Evolutionary conservation across 2,113 vertebrate genomes (phyloP).

Genomic region (Sander lucioperca): DNA sequence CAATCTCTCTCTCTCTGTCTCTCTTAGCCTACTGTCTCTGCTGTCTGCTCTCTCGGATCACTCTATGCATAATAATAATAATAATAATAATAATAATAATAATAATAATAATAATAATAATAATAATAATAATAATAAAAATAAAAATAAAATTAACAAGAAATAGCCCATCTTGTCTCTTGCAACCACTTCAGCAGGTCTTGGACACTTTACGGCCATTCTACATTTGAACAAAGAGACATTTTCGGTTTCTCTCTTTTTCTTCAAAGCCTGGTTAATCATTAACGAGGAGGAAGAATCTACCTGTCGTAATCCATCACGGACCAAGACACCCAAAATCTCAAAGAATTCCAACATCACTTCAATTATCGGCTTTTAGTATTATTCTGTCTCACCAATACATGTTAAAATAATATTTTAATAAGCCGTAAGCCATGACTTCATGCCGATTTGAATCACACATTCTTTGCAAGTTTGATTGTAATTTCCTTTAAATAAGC

Average conservation of each 20-base stretch:
- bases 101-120: constrained; percentile 29
- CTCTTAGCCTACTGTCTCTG: neutral
- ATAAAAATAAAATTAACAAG: neutral
- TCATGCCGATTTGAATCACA: neutral
- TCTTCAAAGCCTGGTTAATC: constrained; percentile 68
- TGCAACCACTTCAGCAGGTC: neutral
- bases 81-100: constrained; percentile 1
- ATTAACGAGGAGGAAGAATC: constrained; percentile 70
- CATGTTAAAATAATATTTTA: constrained; percentile 1
- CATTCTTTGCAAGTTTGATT: neutral
- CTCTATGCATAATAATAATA: neutral
- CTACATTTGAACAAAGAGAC: constrained; percentile 54
- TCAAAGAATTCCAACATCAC: constrained; percentile 26
- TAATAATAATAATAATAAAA: constrained; percentile 30
- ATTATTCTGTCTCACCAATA: neutral
- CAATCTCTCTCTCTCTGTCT: constrained; percentile 83
- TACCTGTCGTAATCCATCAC: constrained; percentile 78
- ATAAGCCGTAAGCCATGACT: neutral
- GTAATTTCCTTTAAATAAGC: neutral
- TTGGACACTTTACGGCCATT: constrained; percentile 27
- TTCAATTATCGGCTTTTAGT: neutral
- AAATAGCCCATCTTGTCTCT: neutral
- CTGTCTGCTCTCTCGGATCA: neutral
- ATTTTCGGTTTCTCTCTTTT: constrained; percentile 48
- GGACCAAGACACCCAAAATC: constrained; percentile 41